These are phyloP conservation scores for Crossaster papposus DNA, from an alignment of 53 echinoderm and acorn worm species.

Conservation along the genomic window DNA sequence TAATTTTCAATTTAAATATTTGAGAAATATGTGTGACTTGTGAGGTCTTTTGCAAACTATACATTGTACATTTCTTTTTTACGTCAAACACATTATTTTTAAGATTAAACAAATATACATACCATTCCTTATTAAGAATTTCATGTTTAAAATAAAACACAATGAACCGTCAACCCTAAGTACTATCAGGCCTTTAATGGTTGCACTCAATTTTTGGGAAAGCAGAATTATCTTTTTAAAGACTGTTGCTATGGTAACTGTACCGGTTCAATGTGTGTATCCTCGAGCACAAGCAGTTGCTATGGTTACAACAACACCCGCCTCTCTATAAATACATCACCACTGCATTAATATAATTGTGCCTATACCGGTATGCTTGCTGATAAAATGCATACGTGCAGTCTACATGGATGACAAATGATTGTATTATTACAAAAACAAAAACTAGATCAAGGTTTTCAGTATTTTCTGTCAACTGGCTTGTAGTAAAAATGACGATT, in stretches of 20 bases:
- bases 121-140: too few relatives aligned
- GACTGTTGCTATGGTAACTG: background rate
- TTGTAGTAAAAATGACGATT: background rate
- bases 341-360: background rate
- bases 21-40: too few relatives aligned
- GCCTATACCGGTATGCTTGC: background rate
- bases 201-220: background rate
- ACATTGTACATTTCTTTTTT: too few relatives aligned
- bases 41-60: too few relatives aligned
- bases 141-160: too few relatives aligned
- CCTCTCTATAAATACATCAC: slow-evolving; percentile 8
- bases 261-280: slow-evolving; percentile 12
- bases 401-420: background rate
- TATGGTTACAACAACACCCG: slow-evolving; percentile 53
- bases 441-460: background rate
- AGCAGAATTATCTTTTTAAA: background rate
- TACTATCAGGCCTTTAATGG: background rate
- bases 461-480: background rate
- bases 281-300: slow-evolving; percentile 12
- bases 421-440: background rate
- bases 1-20: too few relatives aligned
- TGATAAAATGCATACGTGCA: background rate
- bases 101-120: too few relatives aligned
- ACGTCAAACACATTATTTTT: too few relatives aligned
- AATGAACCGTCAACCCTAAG: background rate